These are phyloP conservation scores for Stylophora pistillata DNA, from an alignment of 64 coral and sea anemone genomes.

Conservation along the genomic window DNA sequence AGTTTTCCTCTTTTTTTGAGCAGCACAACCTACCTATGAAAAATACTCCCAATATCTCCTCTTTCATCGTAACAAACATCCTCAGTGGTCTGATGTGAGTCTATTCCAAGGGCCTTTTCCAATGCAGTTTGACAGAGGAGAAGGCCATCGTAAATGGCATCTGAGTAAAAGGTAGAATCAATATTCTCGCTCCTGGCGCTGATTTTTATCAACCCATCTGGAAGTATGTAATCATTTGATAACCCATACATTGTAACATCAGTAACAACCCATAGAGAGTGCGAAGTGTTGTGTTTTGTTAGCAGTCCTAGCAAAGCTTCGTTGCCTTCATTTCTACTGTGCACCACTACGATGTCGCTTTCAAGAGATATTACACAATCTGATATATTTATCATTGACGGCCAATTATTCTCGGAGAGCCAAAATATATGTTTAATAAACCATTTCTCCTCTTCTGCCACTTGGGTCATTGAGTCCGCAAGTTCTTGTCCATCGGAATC, in stretches of 20 bases:
- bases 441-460: conserved; percentile 31
- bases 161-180: neutral
- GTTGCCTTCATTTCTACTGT: conserved; percentile 3
- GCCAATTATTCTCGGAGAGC: neutral
- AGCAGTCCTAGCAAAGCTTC: neutral
- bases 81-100: neutral
- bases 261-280: neutral
- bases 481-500: conserved; percentile 31
- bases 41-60: neutral
- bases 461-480: neutral
- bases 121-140: neutral
- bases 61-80: neutral
- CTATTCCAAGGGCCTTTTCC: neutral
- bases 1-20: neutral
- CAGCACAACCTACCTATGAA: neutral
- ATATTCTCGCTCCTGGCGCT: neutral
- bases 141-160: neutral
- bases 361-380: neutral
- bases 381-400: too few species aligned
- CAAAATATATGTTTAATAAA: neutral
- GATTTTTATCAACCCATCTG: neutral
- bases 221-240: neutral
- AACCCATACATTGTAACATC: neutral
- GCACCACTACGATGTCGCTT: neutral
- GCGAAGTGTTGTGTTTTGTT: too few species aligned